Conservation (phyloP, 2,113 vertebrate species). For the Chloebia gouldiae region DNA sequence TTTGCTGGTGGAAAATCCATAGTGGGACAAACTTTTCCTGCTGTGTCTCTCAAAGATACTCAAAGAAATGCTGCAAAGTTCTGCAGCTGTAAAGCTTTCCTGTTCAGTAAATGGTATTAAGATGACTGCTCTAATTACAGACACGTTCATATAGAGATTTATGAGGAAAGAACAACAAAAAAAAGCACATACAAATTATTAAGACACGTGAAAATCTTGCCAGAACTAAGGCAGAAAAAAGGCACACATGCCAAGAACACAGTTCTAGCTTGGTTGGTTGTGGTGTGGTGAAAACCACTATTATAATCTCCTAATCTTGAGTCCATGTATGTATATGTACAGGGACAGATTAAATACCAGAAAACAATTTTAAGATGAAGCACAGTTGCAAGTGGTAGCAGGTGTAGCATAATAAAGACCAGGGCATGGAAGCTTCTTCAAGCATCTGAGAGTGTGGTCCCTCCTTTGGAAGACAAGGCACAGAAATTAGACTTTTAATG, state of each 20-base stretch:
- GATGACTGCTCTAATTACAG: background rate
- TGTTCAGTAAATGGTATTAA: background rate
- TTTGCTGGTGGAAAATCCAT: background rate
- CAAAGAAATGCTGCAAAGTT: background rate
- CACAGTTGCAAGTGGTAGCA: background rate
- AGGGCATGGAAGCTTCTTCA: background rate
- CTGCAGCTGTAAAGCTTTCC: background rate
- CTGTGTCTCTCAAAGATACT: background rate
- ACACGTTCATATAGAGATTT: background rate
- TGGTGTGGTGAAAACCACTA: background rate
- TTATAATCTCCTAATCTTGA: background rate
- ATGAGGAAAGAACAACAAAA: background rate
- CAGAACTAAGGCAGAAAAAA: background rate
- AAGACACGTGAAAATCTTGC: background rate
- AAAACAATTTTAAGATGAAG: background rate
- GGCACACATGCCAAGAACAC: fast-evolving
- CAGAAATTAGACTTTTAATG: background rate
- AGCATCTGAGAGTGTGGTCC: background rate
- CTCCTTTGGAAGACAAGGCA: background rate
- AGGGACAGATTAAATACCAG: background rate
- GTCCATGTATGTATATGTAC: fast-evolving
- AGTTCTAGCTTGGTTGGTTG: background rate
- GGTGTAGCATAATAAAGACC: fast-evolving
- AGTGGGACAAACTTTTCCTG: background rate
- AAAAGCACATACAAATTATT: background rate